Percentiles rank a stretch among this genome's conserved stretches.
Conservation (phyloP, 2,113 vertebrate species). For the Trematomus loennbergii region DNA sequence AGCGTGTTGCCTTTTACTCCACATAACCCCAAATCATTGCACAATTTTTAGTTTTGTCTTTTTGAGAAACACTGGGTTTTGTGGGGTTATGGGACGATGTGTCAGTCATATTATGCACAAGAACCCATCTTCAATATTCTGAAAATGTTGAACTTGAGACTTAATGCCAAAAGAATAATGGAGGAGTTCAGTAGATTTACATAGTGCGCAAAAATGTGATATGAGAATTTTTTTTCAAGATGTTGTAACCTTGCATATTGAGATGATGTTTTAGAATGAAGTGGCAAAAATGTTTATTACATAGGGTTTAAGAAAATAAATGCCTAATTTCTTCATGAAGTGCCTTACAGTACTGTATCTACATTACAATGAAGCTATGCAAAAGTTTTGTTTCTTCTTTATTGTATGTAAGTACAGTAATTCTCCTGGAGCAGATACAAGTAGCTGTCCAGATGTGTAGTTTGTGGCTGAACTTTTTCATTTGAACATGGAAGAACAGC, state of each 20-base stretch:
- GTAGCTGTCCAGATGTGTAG: conserved; percentile 66
- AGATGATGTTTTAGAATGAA: conserved; percentile 73
- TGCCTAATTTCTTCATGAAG: conserved; percentile 85
- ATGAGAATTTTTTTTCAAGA: conserved; percentile 61
- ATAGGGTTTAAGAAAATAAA: conserved; percentile 67
- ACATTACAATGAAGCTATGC: conserved; percentile 98
- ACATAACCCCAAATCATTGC: conserved; percentile 83
- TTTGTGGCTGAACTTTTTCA: conserved; percentile 78
- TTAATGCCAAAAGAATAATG: conserved; percentile 82
- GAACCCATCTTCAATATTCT: conserved; percentile 71
- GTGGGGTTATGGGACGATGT: conserved; percentile 76
- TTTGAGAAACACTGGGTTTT: conserved; percentile 79
- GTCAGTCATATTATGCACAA: conserved; percentile 84
- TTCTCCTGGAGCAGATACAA: conserved; percentile 72
- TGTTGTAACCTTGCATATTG: conserved; percentile 74
- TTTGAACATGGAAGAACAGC: conserved; percentile 65
- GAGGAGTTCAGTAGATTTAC: conserved; percentile 64
- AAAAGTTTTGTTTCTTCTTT: conserved; percentile 86
- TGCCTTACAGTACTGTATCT: conserved; percentile 92
- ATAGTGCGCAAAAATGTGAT: conserved; percentile 69
- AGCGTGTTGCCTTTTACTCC: conserved; percentile 82
- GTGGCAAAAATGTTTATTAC: conserved; percentile 70
- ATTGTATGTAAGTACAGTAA: conserved; percentile 84
- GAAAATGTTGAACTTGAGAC: conserved; percentile 82
- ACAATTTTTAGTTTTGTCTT: conserved; percentile 75